A percentile compares a stretch with the other conserved stretches of the same genome.
Evolutionary conservation across 2,888 invertebrate species (phyloP).

Genomic region (Harpagoxenus sublaevis): DNA sequence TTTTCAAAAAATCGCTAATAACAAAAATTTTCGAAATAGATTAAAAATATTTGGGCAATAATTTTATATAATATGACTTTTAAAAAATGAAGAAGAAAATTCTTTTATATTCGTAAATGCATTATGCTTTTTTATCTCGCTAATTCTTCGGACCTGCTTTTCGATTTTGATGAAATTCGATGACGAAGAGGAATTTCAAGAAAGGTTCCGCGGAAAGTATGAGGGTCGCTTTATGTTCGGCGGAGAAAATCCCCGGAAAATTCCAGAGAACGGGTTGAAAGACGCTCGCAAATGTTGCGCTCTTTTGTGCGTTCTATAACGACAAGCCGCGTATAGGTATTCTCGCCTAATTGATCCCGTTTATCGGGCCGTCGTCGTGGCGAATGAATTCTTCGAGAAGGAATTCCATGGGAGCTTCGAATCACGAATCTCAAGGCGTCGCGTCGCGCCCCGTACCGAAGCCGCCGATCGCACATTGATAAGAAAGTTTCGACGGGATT

Average conservation of each 20-base stretch:
- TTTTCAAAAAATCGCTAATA: background rate
- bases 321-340: background rate
- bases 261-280: slow-evolving; percentile 29
- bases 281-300: slow-evolving; percentile 9
- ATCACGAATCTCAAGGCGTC: slow-evolving; percentile 8
- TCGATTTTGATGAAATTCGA: slow-evolving; percentile 11
- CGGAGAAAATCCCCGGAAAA: slow-evolving; percentile 38
- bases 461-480: slow-evolving; percentile 46
- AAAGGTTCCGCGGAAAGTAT: background rate
- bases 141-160: slow-evolving; percentile 12
- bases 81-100: background rate
- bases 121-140: background rate
- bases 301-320: slow-evolving; percentile 22
- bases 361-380: slow-evolving; percentile 42
- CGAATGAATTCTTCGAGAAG: slow-evolving; percentile 29
- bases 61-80: slow-evolving; percentile 5
- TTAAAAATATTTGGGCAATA: background rate
- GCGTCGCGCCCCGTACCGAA: background rate
- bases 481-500: slow-evolving; percentile 49
- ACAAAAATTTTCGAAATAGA: background rate
- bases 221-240: background rate
- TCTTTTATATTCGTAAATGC: background rate
- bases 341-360: slow-evolving; percentile 59
- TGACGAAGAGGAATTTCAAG: slow-evolving; percentile 21
- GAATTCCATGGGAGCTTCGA: slow-evolving; percentile 37